phyloP scores from a whole-genome alignment of 1,140 invertebrate species.

The Helicorthomorpha holstii region DNA sequence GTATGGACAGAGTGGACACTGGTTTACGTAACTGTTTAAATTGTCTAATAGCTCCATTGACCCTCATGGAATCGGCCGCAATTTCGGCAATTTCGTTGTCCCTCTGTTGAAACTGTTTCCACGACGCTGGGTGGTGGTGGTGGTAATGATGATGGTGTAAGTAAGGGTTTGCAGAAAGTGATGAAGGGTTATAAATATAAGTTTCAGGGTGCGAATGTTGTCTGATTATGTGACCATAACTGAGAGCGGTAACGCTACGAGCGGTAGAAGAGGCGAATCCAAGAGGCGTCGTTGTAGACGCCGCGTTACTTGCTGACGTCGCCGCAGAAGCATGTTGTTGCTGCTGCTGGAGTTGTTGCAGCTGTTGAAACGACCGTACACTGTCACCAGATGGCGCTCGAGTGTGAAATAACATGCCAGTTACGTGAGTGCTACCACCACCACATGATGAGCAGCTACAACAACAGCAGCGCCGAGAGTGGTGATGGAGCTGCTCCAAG shows the following conservation, averaged over 20 bases:
- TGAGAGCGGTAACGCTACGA: not conserved
- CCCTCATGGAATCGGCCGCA: constrained; percentile 85
- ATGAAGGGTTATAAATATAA: constrained; percentile 17
- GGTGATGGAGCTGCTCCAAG: constrained; percentile 4
- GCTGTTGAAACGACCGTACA: constrained; percentile 16
- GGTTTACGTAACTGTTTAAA: constrained; percentile 96
- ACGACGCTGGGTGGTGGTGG: constrained; percentile 29
- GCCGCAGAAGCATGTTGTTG: constrained; percentile 6
- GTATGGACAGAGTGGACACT: constrained; percentile 85
- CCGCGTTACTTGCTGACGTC: not conserved
- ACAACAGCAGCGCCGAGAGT: constrained; percentile 12
- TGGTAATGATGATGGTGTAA: constrained; percentile 9
- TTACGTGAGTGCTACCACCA: constrained; percentile 10
- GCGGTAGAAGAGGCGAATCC: not conserved
- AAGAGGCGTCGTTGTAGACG: not conserved
- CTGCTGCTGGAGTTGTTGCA: constrained; percentile 20
- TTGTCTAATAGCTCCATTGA: constrained; percentile 89
- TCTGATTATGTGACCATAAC: constrained; percentile 42
- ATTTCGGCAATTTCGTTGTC: constrained; percentile 80
- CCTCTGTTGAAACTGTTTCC: constrained; percentile 37
- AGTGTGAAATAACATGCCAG: constrained; percentile 13
- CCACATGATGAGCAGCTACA: constrained; percentile 13
- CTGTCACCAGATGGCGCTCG: constrained; percentile 20
- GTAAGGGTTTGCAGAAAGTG: constrained; percentile 20
- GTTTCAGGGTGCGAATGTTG: constrained; percentile 81